Evolutionary conservation across 2,113 vertebrate species (phyloP).

Genomic region (Amphilophus citrinellus): DNA sequence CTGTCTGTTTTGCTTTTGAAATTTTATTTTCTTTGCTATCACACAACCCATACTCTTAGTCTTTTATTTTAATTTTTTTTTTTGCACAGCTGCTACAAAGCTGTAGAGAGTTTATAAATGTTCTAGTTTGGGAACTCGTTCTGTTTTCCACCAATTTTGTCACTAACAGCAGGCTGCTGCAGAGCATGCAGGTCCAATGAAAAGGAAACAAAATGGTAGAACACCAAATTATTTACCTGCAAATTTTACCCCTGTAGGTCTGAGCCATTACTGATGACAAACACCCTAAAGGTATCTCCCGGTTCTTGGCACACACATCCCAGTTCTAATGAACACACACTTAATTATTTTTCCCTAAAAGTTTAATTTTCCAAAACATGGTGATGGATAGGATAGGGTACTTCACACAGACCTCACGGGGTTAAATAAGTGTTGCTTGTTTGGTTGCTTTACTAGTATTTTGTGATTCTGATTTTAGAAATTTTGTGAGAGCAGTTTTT

Average conservation of each 20-base stretch:
- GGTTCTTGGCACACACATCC: neutral
- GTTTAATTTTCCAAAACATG: neutral
- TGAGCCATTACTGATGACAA: no score
- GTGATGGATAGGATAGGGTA: neutral
- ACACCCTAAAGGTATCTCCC: neutral
- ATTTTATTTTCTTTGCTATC: no score
- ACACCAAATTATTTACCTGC: no score
- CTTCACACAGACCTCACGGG: neutral
- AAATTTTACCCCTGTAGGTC: no score
- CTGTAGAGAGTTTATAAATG: neutral
- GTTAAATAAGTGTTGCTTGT: neutral
- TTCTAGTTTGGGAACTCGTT: neutral
- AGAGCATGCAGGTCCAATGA: neutral
- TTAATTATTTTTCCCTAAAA: neutral
- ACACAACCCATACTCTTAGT: no score
- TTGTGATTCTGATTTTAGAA: neutral
- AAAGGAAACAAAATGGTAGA: no score
- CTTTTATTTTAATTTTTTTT: no score
- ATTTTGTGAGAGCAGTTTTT: neutral
- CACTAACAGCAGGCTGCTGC: neutral
- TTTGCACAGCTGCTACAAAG: no score
- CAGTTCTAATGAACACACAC: neutral
- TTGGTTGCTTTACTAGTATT: neutral
- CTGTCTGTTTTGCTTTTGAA: neutral
- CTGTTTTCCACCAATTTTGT: neutral